Conservation (phyloP, 64 coral and sea anemone species). For the Orbicella faveolata region DNA sequence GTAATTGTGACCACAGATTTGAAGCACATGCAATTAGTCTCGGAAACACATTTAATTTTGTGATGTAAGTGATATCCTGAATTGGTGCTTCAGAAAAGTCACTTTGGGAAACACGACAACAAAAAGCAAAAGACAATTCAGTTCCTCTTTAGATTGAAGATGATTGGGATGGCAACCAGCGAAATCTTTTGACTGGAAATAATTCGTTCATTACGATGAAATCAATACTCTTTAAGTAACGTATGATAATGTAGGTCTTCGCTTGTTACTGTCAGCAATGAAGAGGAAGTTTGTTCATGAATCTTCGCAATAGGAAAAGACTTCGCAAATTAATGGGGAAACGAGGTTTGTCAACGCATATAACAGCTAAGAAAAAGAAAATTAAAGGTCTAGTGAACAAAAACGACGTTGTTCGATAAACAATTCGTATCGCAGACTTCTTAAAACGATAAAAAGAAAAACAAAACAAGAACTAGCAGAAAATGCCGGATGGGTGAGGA, state of each 20-base stretch:
- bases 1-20: conserved; percentile 37
- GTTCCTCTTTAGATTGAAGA: conserved; percentile 3
- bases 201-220: conserved; percentile 21
- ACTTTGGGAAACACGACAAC: conserved; percentile 18
- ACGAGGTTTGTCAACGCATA: too few species aligned
- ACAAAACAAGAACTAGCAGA: not conserved
- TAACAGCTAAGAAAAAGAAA: not conserved
- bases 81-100: conserved; percentile 2
- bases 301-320: not conserved
- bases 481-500: not conserved
- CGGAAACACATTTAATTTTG: conserved; percentile 50
- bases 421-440: not conserved
- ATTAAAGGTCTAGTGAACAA: not conserved
- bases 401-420: not conserved
- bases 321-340: not conserved
- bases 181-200: not conserved
- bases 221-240: conserved; percentile 16
- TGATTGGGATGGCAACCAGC: conserved; percentile 1
- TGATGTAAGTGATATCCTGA: conserved; percentile 42
- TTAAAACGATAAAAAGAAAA: not conserved
- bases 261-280: not conserved
- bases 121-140: conserved; percentile 19
- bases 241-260: not conserved
- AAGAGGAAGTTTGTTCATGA: not conserved
- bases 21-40: conserved; percentile 46